Conservation (phyloP, 2,797 vertebrate species). For the Eulemur rubriventer region DNA sequence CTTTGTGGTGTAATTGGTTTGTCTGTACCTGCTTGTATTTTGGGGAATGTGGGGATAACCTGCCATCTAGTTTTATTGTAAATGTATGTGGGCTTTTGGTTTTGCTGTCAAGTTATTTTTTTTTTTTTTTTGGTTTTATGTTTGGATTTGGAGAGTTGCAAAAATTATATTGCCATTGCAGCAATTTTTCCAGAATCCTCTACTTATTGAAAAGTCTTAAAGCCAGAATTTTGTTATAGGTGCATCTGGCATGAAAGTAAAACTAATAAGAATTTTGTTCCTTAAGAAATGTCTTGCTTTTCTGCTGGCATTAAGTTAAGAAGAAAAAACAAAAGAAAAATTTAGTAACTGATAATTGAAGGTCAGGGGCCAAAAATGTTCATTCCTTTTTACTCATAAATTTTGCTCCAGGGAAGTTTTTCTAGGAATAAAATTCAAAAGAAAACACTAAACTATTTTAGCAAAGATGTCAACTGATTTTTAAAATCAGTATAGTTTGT, state of each 20-base stretch:
- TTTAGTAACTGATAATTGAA: neutral
- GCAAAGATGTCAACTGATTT: neutral
- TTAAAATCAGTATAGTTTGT: neutral
- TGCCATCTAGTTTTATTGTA: neutral
- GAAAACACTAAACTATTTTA: neutral
- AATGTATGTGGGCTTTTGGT: neutral
- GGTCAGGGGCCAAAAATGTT: neutral
- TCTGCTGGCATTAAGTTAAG: neutral
- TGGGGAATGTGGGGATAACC: neutral
- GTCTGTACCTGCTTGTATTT: too few relatives aligned
- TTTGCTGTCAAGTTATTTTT: neutral
- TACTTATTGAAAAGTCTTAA: slow-evolving; percentile 17
- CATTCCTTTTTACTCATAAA: neutral
- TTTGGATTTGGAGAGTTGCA: neutral
- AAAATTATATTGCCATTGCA: neutral
- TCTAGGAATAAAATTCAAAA: neutral
- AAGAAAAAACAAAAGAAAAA: neutral
- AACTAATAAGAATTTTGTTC: neutral
- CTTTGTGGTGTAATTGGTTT: neutral
- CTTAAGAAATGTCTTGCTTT: neutral
- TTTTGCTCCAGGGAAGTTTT: neutral
- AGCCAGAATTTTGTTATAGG: neutral
- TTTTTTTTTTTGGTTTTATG: neutral
- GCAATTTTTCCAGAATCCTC: neutral
- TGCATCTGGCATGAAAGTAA: neutral